Evolutionary conservation across 2,888 invertebrate species (phyloP).

Genomic region (Plebejus anna): DNA sequence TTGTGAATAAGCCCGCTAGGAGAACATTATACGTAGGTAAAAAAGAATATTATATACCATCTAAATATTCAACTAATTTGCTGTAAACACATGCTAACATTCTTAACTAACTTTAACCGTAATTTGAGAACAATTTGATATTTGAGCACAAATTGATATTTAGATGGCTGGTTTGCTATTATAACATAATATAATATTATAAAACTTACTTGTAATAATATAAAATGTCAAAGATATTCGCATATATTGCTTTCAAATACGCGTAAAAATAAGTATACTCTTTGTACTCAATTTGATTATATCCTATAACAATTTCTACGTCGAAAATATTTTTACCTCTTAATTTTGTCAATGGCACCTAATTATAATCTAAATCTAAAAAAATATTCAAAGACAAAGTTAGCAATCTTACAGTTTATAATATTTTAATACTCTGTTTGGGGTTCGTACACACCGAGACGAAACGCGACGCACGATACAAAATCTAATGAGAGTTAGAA

Average conservation of each 20-base stretch:
- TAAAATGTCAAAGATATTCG: conserved; percentile 2
- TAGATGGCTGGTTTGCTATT: neutral
- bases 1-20: neutral
- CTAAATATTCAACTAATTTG: neutral
- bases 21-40: neutral
- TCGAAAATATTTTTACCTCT: neutral
- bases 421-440: neutral
- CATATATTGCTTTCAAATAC: neutral
- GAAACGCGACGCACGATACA: too few species aligned
- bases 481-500: too few species aligned
- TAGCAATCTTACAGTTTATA: neutral
- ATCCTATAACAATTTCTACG: neutral
- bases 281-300: neutral
- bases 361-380: neutral
- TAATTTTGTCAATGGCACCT: neutral
- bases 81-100: neutral
- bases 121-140: too few species aligned
- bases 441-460: neutral
- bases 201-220: neutral
- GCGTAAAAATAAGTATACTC: neutral
- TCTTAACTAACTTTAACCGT: neutral
- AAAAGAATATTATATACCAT: neutral
- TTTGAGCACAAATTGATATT: neutral
- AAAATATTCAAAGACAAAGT: neutral
- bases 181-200: neutral